Percentiles rank a stretch among this genome's conserved stretches.
phyloP scores from a whole-genome alignment of 2,888 invertebrate species.

The Epistrophe grossulariae region DNA sequence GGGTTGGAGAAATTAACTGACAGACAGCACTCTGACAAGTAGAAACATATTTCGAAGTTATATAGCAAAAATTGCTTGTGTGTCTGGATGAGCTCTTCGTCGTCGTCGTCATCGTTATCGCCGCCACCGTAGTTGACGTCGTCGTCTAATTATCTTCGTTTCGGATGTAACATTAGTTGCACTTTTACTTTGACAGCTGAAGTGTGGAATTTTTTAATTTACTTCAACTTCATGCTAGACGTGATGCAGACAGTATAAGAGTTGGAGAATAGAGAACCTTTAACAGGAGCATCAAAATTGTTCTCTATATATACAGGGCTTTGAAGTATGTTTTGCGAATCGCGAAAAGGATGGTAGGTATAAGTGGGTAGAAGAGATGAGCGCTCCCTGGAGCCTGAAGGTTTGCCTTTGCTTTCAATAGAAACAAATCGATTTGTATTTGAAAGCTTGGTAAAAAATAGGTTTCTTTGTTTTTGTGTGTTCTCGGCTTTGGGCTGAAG shows the following conservation, averaged over 20 bases:
- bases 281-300: constrained; percentile 1
- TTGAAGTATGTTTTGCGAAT: neutral
- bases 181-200: constrained; percentile 66
- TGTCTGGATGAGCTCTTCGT: constrained; percentile 36
- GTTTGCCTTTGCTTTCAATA: no score
- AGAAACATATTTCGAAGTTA: constrained; percentile 42
- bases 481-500: no score
- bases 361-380: no score
- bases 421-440: no score
- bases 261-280: neutral
- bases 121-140: neutral
- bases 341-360: neutral
- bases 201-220: constrained; percentile 68
- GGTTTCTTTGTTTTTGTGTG: no score
- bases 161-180: constrained; percentile 65
- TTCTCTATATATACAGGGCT: neutral
- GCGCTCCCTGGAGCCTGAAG: no score
- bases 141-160: constrained; percentile 67
- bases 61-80: constrained; percentile 53
- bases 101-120: neutral
- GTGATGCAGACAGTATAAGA: constrained; percentile 27
- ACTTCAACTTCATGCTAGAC: constrained; percentile 54
- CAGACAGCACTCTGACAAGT: constrained; percentile 58
- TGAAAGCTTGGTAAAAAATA: no score
- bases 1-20: constrained; percentile 45